phyloP scores from a whole-genome alignment of 2,797 vertebrate species.

The Cephalopachus bancanus region DNA sequence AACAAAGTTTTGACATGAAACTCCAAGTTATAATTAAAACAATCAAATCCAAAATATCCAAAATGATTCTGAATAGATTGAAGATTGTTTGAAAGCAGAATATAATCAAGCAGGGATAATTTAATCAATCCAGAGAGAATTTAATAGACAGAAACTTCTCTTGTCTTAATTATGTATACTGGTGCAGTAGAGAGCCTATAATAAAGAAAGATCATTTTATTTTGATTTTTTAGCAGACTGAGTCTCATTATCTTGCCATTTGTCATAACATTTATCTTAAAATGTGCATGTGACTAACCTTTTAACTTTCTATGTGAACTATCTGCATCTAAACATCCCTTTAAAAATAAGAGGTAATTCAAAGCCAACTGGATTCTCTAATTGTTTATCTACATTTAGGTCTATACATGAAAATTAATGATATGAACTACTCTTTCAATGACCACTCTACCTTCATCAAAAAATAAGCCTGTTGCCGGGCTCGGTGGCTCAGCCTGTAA shows the following conservation, averaged over 20 bases:
- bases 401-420: neutral
- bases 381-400: neutral
- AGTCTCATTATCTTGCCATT: conserved; percentile 58
- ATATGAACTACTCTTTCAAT: neutral
- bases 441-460: neutral
- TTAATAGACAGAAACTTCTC: conserved; percentile 68
- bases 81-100: conserved; percentile 77
- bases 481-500: no score
- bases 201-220: conserved; percentile 54
- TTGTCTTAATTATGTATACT: conserved; percentile 64
- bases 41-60: conserved; percentile 71
- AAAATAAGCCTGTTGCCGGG: neutral
- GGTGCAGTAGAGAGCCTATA: neutral
- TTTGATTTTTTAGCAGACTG: conserved; percentile 42
- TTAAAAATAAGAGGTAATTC: neutral
- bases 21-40: conserved; percentile 77
- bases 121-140: conserved; percentile 49
- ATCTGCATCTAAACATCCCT: neutral
- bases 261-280: conserved; percentile 66
- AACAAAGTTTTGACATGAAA: conserved; percentile 52
- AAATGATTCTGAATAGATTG: conserved; percentile 77
- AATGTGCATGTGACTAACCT: conserved; percentile 46
- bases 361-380: neutral
- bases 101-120: conserved; percentile 69
- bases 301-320: conserved; percentile 7